phyloP scores from a whole-genome alignment of 1,140 invertebrate genomes.

The Musca vetustissima region DNA sequence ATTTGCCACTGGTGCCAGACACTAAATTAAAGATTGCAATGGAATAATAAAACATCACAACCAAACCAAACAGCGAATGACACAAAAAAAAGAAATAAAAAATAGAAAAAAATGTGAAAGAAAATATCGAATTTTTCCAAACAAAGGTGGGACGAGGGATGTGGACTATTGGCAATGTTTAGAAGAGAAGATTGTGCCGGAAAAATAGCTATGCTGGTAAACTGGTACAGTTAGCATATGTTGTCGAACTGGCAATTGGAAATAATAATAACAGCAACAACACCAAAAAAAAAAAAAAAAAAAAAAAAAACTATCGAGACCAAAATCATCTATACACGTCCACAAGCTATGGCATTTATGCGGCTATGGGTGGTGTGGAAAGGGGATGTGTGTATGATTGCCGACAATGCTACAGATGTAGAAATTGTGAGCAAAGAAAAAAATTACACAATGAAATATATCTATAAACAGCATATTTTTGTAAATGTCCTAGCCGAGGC shows the following conservation, averaged over 20 bases:
- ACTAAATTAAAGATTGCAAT: slow-evolving; percentile 24
- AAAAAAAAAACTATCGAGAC: no score
- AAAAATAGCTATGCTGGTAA: no score
- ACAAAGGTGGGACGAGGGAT: no score
- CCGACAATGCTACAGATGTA: neutral
- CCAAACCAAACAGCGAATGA: neutral
- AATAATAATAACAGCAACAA: no score
- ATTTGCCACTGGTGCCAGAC: slow-evolving; percentile 23
- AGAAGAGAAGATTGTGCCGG: no score
- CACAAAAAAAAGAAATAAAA: neutral
- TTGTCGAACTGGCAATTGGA: no score
- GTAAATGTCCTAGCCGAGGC: neutral
- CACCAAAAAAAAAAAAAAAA: no score
- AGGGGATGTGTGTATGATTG: neutral
- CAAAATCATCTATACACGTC: no score
- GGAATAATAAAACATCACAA: neutral
- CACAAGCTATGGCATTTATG: no score
- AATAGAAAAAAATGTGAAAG: neutral
- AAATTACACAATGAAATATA: neutral
- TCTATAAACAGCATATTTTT: slow-evolving; percentile 18
- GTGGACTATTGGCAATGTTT: no score
- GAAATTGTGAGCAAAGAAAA: slow-evolving; percentile 4
- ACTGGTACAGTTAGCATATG: no score
- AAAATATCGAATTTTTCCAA: slow-evolving; percentile 4
- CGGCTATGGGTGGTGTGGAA: no score